A percentile compares a stretch with the other conserved stretches of the same genome.
Evolutionary conservation across 2,113 vertebrate genomes (phyloP).

Genomic region (Platichthys stellatus): DNA sequence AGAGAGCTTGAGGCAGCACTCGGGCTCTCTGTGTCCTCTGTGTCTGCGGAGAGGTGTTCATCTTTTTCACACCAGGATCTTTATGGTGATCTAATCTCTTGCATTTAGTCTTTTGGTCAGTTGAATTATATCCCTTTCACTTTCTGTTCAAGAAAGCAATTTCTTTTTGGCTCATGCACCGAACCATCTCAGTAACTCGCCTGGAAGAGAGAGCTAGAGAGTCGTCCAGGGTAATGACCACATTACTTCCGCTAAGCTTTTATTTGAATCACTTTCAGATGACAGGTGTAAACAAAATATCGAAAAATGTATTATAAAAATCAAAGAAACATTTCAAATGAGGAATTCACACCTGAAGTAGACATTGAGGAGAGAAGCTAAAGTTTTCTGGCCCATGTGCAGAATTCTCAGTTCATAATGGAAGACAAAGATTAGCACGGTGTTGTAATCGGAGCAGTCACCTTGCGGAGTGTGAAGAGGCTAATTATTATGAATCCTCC

Average conservation of each 20-base stretch:
- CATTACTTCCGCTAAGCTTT: conserved; percentile 8
- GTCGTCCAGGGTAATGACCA: conserved; percentile 21
- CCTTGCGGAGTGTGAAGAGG: not conserved
- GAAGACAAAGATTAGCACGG: conserved; percentile 1
- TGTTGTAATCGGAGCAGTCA: not conserved
- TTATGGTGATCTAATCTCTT: conserved; percentile 57
- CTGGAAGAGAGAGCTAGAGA: conserved; percentile 42
- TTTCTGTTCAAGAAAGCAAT: conserved; percentile 67
- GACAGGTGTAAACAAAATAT: not conserved
- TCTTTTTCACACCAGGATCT: conserved; percentile 55
- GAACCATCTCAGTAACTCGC: conserved; percentile 43
- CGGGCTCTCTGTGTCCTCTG: conserved; percentile 46
- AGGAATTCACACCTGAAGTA: not conserved
- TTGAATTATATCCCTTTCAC: conserved; percentile 67
- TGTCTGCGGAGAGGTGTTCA: conserved; percentile 42
- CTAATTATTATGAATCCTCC: not conserved
- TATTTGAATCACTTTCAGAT: not conserved
- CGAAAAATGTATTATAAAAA: not conserved
- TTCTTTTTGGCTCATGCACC: conserved; percentile 53
- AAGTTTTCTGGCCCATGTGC: not conserved
- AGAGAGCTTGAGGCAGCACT: conserved; percentile 56
- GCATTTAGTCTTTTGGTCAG: conserved; percentile 63
- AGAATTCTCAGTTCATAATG: not conserved
- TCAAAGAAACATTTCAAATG: not conserved
- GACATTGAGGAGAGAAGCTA: not conserved